A percentile compares a stretch with the other conserved stretches of the same genome.
These are phyloP conservation scores for Triplophysa bombifrons DNA, from an alignment of 2,797 vertebrate genomes.

Conservation along the genomic window DNA sequence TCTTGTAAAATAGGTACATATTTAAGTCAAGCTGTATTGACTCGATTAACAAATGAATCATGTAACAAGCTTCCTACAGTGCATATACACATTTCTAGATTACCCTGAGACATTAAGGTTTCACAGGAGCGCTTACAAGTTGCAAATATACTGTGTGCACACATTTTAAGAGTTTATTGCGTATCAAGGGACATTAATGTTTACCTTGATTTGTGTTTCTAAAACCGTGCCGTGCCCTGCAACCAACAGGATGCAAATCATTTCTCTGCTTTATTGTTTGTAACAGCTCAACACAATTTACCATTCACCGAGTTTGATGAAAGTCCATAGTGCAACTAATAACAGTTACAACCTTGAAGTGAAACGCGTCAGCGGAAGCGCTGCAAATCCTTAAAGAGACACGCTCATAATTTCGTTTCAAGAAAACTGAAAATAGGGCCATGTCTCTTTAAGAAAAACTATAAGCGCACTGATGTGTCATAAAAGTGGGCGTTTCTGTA, in stretches of 20 bases:
- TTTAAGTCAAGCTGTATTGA: too few relatives aligned
- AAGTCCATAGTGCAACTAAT: slow-evolving; percentile 34
- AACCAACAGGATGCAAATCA: slow-evolving; percentile 83
- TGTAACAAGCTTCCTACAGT: too few relatives aligned
- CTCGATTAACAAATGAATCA: neutral
- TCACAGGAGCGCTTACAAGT: neutral
- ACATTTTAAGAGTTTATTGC: neutral
- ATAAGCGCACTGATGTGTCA: neutral
- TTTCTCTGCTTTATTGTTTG: slow-evolving; percentile 38
- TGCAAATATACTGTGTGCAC: neutral
- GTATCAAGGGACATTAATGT: slow-evolving; percentile 42
- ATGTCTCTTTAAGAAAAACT: neutral
- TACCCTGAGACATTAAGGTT: neutral
- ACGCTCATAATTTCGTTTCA: neutral
- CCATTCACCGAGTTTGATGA: neutral
- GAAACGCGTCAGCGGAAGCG: slow-evolving; percentile 12
- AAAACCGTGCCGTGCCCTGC: slow-evolving; percentile 80
- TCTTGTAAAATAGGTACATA: slow-evolving; percentile 61
- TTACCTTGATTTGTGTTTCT: slow-evolving; percentile 80
- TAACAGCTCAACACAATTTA: neutral
- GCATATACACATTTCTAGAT: neutral
- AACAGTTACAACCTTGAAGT: slow-evolving; percentile 2
- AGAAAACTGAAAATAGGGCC: neutral
- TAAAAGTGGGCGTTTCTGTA: neutral
- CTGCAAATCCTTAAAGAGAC: slow-evolving; percentile 29